These are phyloP conservation scores for Heliornis fulica DNA, from an alignment of 2,113 vertebrate genomes.

Conservation along the genomic window DNA sequence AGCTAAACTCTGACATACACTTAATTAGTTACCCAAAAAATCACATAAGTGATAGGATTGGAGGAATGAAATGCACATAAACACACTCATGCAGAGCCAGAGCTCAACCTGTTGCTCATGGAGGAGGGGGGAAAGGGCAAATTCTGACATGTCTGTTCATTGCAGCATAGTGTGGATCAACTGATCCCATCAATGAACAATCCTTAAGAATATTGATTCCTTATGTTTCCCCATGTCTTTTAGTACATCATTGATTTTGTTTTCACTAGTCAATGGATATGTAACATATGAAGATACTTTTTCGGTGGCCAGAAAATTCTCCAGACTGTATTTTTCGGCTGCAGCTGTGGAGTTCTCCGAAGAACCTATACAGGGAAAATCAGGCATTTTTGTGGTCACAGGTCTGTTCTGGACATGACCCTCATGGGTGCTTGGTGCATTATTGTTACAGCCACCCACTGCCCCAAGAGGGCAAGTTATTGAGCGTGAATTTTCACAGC, in stretches of 20 bases:
- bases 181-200: background rate
- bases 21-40: background rate
- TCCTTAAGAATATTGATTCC: background rate
- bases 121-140: rapidly evolving
- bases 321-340: background rate
- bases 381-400: rapidly evolving
- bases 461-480: background rate
- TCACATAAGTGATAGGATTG: background rate
- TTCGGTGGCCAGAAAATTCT: background rate
- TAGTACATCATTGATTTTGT: background rate
- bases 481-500: background rate
- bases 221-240: background rate
- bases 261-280: background rate
- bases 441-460: background rate
- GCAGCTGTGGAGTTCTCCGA: background rate
- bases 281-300: background rate
- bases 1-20: background rate
- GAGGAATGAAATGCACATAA: background rate
- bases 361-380: background rate
- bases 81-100: too few relatives aligned
- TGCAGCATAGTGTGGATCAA: background rate
- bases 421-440: rapidly evolving
- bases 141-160: background rate
- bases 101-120: background rate
- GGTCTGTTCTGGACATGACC: background rate